Base-by-base conservation (phyloP, 2,113 vertebrate species). In the Salminus brasiliensis region DNA sequence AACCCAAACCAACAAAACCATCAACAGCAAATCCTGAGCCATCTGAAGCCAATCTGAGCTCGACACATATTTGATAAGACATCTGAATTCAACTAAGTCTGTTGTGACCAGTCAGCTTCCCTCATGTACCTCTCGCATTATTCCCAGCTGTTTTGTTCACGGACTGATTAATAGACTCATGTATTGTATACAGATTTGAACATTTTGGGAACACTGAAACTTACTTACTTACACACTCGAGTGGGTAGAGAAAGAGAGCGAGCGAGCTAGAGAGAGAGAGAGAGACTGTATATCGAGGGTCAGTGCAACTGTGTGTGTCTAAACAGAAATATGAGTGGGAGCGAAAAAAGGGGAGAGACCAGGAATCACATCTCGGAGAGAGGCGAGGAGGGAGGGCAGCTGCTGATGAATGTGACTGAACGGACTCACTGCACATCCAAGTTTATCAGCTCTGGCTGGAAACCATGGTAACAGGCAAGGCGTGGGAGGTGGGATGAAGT, bases 401-500 rank as follows among this genome's bases (percentile, higher is more conserved):
- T 8, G 11, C 62, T 39, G 34, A 66, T 39, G 39, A 39, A 18
- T 39, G 36, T 23, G 21, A 23, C 12, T n/a, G 39, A 66, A 66
- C 23, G 30, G 30, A 63, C 60, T 7, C 9, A 25, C 55, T n/a
- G 8, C 62, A 66, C 21, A 11, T 34, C 30, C 21, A 21, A 34
- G 30, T 63, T 63, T 66, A n/a, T 39, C 62, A 12, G 62, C 9
- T 13, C 25, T 11, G 25, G 32, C 18, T 23, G 34, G 62, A 39
- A 23, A 13, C 62, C 34, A 66, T 23, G 62, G 62, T n/a, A 23
- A 66, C 62, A 36, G 43, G 29, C 27, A 11, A n/a, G 4, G 18
- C 16, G 30, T 30, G 32, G n/a, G 30, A 69, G 62, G 74, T 30
- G 5, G 34, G n/a, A 67, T 78, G 66, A 60, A 78, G 36, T 52